Evolutionary conservation across 53 echinoderm and acorn worm species (phyloP), one percentile per base, ranked within the genome.

Genomic region (Holothuria leucospilota): DNA sequence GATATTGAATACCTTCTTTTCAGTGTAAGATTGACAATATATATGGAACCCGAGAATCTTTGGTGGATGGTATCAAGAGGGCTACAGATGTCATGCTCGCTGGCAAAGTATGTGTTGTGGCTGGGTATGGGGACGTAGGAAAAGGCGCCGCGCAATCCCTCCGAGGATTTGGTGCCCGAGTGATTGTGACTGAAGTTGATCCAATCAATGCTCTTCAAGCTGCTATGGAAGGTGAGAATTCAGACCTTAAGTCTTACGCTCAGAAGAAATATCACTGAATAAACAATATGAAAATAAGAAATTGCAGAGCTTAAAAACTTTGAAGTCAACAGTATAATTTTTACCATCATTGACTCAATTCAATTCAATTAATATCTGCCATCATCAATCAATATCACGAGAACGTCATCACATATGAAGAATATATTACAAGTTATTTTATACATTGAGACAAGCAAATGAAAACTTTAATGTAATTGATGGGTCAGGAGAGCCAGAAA

Each of bases 51-150:
- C 89, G 89, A 26, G 91, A 94, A 69, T 94, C 94, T 6, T 87
- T 94, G 28, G 91, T 91, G 12, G 94, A 94, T 85, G 94, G 91
- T 56, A 94, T 94, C 87, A 94, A 94, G 85, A 77, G 94, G 16
- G 94, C 94, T 14, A 94, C 94, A 58, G 94, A 94, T 62, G 86
- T 94, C 82, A 94, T 94, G 94, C 84, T 94, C 26, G 94, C 94
- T 8, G 94, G 94, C 24, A 94, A 94, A 29, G 82, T 91, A 8
- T 91, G 91, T 21, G 83, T 78, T 13, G 94, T 94, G 2, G 94
- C 91, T 15, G 94, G 94, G 13, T 94, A 94, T 71, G 94, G 94
- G 25, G 94, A 94, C 25, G 94, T 94, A 4, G 94, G 94, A 84
- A 94, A 94, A 51, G 94, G 94, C n/a, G 89, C 89, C 27, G 94